Conservation (phyloP, 2,797 vertebrate species). For the Rhodeus uyekii region DNA sequence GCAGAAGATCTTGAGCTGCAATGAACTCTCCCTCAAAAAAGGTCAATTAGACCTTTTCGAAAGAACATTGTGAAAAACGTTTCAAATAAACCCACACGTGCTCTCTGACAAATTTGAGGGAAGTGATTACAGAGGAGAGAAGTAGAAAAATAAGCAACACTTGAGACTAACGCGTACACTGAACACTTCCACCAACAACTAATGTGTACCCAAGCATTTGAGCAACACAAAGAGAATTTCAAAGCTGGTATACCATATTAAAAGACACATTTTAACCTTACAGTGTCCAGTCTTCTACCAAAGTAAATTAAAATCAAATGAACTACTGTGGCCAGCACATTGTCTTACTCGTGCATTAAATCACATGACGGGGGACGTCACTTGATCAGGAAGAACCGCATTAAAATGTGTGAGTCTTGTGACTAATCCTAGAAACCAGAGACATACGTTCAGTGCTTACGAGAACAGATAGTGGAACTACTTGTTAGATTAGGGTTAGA, state of each 20-base stretch:
- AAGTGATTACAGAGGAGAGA: constrained; percentile 4
- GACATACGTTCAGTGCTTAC: neutral
- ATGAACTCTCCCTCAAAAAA: constrained; percentile 15
- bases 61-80: neutral
- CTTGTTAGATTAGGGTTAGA: neutral
- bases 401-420: constrained; percentile 76
- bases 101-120: neutral
- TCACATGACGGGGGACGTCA: constrained; percentile 75
- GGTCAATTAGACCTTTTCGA: neutral
- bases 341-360: constrained; percentile 45
- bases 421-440: constrained; percentile 60
- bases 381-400: constrained; percentile 69
- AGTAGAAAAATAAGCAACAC: neutral
- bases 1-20: constrained; percentile 6
- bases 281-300: neutral
- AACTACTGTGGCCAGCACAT: constrained; percentile 24
- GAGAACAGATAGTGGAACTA: neutral
- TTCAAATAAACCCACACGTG: neutral
- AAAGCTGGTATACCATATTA: neutral
- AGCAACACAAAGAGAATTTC: neutral
- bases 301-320: neutral
- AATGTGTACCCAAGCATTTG: neutral
- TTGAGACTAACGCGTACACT: neutral
- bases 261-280: neutral
- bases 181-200: neutral